These are phyloP conservation scores for Diogma glabrata DNA, from an alignment of 2,888 invertebrate genomes.

Conservation along the genomic window DNA sequence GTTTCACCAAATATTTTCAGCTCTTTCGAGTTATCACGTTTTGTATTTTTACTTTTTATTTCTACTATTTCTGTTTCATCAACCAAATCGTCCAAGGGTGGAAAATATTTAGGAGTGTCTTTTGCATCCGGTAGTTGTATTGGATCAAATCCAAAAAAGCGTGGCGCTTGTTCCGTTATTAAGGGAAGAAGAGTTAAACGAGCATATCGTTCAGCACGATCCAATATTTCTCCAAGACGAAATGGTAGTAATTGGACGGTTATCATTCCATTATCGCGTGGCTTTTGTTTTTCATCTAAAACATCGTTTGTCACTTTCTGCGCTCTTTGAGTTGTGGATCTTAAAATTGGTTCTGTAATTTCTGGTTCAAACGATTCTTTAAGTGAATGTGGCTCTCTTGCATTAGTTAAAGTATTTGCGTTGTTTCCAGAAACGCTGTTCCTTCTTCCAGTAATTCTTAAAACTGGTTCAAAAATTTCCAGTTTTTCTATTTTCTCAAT, in stretches of 20 bases:
- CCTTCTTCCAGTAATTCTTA: conserved; percentile 26
- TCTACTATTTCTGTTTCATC: conserved; percentile 10
- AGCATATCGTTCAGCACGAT: conserved; percentile 71
- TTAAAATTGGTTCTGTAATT: conserved; percentile 63
- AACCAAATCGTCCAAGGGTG: conserved; percentile 37
- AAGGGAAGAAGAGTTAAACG: conserved; percentile 63
- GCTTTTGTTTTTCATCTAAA: conserved; percentile 21
- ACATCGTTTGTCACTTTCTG: too few species aligned
- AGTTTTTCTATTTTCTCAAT: conserved; percentile 21
- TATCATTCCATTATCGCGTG: conserved; percentile 24
- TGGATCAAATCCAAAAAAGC: conserved; percentile 48
- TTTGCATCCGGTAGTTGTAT: conserved; percentile 35
- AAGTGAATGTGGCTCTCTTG: neutral
- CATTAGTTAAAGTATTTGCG: conserved; percentile 19
- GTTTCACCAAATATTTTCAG: neutral
- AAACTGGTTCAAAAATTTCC: conserved; percentile 47
- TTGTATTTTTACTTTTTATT: conserved; percentile 13
- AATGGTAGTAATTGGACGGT: conserved; percentile 73
- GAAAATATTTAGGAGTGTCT: conserved; percentile 48
- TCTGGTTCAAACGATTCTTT: conserved; percentile 38
- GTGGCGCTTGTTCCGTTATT: conserved; percentile 68
- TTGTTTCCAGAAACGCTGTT: too few species aligned
- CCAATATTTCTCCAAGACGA: conserved; percentile 62
- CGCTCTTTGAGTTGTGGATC: conserved; percentile 43
- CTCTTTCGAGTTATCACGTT: neutral